Evolutionary conservation across 1,140 invertebrate species (phyloP).

Genomic region (Leptopilina boulardi): DNA sequence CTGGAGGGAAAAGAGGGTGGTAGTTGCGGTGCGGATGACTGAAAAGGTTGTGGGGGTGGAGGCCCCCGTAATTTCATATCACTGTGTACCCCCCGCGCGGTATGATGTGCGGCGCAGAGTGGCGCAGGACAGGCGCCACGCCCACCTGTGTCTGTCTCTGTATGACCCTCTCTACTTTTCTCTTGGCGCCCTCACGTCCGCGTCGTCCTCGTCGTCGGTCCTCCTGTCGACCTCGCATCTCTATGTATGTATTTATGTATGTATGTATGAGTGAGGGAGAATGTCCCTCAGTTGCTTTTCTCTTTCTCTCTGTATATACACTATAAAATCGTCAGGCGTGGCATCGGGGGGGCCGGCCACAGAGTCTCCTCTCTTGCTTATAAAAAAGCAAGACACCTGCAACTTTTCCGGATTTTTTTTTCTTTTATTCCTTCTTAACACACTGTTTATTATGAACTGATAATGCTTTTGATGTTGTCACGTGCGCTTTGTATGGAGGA

Average conservation of each 20-base stretch:
- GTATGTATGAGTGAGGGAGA: too few species aligned
- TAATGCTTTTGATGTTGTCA: neutral
- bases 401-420: neutral
- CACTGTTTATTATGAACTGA: neutral
- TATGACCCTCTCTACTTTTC: conserved; percentile 53
- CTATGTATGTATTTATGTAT: neutral
- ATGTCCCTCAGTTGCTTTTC: conserved; percentile 5
- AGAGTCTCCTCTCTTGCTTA: neutral
- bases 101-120: conserved; percentile 61
- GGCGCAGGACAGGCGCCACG: conserved; percentile 70
- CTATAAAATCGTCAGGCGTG: conserved; percentile 22
- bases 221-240: conserved; percentile 33
- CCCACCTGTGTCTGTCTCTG: conserved; percentile 61
- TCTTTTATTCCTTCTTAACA: neutral
- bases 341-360: conserved; percentile 20
- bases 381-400: conserved; percentile 3
- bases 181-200: conserved; percentile 55
- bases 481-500: neutral
- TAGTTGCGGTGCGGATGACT: conserved; percentile 47
- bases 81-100: conserved; percentile 44
- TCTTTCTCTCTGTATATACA: neutral
- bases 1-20: conserved; percentile 12
- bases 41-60: conserved; percentile 47
- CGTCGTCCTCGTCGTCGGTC: conserved; percentile 46
- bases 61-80: conserved; percentile 66